phyloP scores from a whole-genome alignment of 2,797 vertebrate genomes.

The Chiroxiphia lanceolata region DNA sequence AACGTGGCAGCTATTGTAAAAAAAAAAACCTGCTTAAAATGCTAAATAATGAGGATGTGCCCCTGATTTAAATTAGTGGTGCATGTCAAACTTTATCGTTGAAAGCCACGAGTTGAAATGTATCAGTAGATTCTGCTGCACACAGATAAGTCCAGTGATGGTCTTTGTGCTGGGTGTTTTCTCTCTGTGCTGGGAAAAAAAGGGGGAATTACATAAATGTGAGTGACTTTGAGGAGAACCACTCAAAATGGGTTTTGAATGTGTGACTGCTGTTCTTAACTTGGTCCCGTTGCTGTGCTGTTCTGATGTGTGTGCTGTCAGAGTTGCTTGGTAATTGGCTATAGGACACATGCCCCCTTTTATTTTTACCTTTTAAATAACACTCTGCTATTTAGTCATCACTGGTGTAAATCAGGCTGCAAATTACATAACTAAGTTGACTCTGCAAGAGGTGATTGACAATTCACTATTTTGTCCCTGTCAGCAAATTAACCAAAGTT shows the following conservation, averaged over 20 bases:
- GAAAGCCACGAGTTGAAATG: neutral
- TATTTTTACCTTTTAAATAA: neutral
- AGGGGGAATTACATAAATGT: neutral
- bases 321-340: neutral
- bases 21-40: neutral
- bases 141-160: neutral
- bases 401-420: neutral
- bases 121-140: neutral
- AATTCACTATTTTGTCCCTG: neutral
- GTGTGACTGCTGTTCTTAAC: neutral
- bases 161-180: neutral
- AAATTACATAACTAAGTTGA: neutral
- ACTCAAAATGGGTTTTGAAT: neutral
- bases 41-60: neutral
- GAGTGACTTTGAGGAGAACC: neutral
- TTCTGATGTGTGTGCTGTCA: neutral
- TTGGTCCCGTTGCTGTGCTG: accelerated
- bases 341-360: accelerated
- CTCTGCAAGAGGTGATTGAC: neutral
- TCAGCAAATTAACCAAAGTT: neutral
- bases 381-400: neutral
- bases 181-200: neutral
- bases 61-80: neutral
- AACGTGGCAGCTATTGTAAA: neutral
- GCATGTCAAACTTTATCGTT: accelerated